Evolutionary conservation across 2,888 invertebrate genomes (phyloP).

Genomic region (Cosmia trapezina): DNA sequence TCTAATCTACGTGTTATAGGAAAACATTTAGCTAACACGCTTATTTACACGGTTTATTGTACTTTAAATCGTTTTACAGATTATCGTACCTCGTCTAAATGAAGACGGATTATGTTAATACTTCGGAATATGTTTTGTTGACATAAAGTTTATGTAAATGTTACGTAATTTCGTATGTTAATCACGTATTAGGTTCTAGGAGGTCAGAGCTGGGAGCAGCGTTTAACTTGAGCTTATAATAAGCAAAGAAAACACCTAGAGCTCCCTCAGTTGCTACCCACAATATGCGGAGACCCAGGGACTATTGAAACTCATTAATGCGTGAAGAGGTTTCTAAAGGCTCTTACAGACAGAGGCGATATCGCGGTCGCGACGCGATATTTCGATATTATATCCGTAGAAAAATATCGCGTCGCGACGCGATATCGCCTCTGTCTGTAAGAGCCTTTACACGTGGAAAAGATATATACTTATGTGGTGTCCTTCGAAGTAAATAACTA

Average conservation of each 20-base stretch:
- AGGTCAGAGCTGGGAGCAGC: conserved; percentile 36
- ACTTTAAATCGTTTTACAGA: conserved; percentile 42
- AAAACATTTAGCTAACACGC: conserved; percentile 47
- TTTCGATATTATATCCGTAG: too few species aligned
- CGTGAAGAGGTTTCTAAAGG: conserved; percentile 28
- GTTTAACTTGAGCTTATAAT: conserved; percentile 29
- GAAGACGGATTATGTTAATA: conserved; percentile 68
- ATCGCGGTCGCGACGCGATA: too few species aligned
- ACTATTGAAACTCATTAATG: conserved; percentile 37
- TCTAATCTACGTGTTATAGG: conserved; percentile 20
- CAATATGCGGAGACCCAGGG: background rate
- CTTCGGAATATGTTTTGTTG: conserved; percentile 54
- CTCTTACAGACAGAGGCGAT: too few species aligned
- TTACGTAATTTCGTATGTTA: conserved; percentile 57
- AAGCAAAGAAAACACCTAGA: conserved; percentile 39
- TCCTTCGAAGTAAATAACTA: conserved; percentile 14
- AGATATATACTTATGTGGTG: background rate
- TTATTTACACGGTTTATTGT: conserved; percentile 52
- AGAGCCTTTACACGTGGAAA: conserved; percentile 29
- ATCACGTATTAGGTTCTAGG: conserved; percentile 59
- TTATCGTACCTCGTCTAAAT: conserved; percentile 55
- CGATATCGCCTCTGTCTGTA: too few species aligned
- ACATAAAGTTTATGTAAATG: conserved; percentile 65
- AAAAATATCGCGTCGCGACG: too few species aligned
- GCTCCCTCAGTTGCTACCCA: conserved; percentile 13